These are phyloP conservation scores for Condylostylus longicornis DNA, from an alignment of 1,140 invertebrate species.

Conservation along the genomic window DNA sequence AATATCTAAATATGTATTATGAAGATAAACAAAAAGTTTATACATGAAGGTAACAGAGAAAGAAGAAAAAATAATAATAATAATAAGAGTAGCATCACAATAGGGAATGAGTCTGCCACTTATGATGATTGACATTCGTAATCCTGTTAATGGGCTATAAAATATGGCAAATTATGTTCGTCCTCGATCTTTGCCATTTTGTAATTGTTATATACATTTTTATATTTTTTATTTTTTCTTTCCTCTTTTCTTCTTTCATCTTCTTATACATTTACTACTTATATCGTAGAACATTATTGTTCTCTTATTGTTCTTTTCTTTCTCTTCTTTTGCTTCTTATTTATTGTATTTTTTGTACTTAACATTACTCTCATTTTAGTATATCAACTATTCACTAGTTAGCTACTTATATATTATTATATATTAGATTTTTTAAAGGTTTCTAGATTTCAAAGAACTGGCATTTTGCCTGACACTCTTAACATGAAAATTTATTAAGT, in stretches of 20 bases:
- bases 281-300: neutral
- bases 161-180: constrained; percentile 4
- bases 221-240: neutral
- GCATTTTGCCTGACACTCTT: constrained; percentile 1
- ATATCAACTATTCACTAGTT: neutral
- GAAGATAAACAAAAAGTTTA: no score
- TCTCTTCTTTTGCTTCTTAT: neutral
- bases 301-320: neutral
- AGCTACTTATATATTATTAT: no score
- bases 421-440: no score
- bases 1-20: no score
- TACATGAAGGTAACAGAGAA: no score
- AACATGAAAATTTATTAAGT: constrained; percentile 4
- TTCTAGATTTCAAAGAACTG: no score
- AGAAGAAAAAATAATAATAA: no score
- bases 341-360: neutral
- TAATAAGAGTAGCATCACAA: no score
- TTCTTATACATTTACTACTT: neutral
- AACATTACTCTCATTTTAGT: neutral
- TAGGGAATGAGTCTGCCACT: constrained; percentile 4
- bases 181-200: neutral
- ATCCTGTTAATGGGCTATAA: constrained; percentile 6
- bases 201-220: neutral
- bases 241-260: neutral
- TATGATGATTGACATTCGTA: constrained; percentile 6